These are phyloP conservation scores for Heliothis virescens DNA, from an alignment of 1,140 invertebrate genomes.

Conservation along the genomic window DNA sequence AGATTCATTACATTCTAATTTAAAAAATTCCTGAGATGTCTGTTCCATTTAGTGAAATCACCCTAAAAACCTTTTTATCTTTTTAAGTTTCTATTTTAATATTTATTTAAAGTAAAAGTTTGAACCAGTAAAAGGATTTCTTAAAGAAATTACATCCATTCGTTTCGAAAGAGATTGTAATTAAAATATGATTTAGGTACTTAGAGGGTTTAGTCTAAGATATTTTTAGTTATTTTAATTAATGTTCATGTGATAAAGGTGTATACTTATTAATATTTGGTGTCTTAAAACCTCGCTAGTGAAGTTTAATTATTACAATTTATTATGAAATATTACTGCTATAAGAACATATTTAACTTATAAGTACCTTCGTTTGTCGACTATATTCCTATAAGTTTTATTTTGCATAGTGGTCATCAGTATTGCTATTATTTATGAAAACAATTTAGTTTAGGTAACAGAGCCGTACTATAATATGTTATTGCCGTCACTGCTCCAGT, in stretches of 20 bases:
- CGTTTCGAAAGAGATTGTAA: slow-evolving; percentile 5
- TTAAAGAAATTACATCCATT: not conserved
- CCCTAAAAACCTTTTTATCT: no score
- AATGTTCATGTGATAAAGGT: slow-evolving; percentile 54
- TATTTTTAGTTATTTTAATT: slow-evolving; percentile 28
- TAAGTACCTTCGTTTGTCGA: slow-evolving; percentile 42
- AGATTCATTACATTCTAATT: not conserved
- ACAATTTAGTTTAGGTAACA: slow-evolving; percentile 42
- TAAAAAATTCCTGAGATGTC: not conserved
- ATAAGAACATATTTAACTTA: slow-evolving; percentile 42
- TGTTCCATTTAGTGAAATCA: slow-evolving; percentile 3
- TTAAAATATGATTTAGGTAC: slow-evolving; percentile 39
- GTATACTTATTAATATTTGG: slow-evolving; percentile 56
- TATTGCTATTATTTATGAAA: slow-evolving; percentile 54
- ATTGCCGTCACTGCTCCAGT: no score
- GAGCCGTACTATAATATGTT: not conserved
- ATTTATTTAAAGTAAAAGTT: slow-evolving; percentile 18
- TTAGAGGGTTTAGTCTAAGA: slow-evolving; percentile 44
- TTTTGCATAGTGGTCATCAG: slow-evolving; percentile 47
- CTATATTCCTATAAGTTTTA: slow-evolving; percentile 32
- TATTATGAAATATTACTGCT: slow-evolving; percentile 38
- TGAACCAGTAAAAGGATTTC: slow-evolving; percentile 23
- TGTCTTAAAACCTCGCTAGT: slow-evolving; percentile 54
- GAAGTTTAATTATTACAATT: slow-evolving; percentile 31
- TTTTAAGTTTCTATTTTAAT: not conserved